A percentile compares a stretch with the other conserved stretches of the same genome.
Conservation (phyloP, 2,797 vertebrate genomes). For the Limnodromus scolopaceus region DNA sequence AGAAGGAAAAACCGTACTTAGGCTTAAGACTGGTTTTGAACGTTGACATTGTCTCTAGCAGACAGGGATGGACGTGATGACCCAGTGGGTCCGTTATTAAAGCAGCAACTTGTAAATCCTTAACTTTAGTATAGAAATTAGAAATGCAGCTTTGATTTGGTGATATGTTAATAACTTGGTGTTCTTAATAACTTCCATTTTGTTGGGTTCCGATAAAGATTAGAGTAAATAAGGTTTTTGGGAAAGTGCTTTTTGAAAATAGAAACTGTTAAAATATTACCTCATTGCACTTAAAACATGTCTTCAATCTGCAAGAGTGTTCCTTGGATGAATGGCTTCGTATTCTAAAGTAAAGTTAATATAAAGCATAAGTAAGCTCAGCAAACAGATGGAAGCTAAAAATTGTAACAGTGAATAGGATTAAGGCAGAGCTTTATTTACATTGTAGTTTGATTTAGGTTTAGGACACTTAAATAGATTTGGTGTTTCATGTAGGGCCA, state of each 20-base stretch:
- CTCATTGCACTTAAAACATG: neutral
- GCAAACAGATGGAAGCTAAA: slow-evolving; percentile 60
- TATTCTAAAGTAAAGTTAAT: slow-evolving; percentile 29
- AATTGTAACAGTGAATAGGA: slow-evolving; percentile 56
- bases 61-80: neutral
- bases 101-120: neutral
- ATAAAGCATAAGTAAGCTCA: slow-evolving; percentile 23
- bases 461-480: slow-evolving; percentile 55
- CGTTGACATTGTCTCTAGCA: neutral
- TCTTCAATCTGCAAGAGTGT: neutral
- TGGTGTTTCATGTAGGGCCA: slow-evolving; percentile 64
- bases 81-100: neutral
- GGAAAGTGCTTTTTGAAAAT: neutral
- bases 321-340: slow-evolving; percentile 14
- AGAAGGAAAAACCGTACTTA: neutral
- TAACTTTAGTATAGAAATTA: neutral
- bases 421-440: slow-evolving; percentile 60
- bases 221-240: neutral
- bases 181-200: neutral
- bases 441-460: slow-evolving; percentile 62
- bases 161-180: neutral
- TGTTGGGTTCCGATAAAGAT: neutral
- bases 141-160: neutral
- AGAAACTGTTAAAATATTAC: neutral
- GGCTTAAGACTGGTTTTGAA: neutral